These are phyloP conservation scores for Monomorium pharaonis DNA, from an alignment of 1,140 invertebrate species.

Conservation along the genomic window DNA sequence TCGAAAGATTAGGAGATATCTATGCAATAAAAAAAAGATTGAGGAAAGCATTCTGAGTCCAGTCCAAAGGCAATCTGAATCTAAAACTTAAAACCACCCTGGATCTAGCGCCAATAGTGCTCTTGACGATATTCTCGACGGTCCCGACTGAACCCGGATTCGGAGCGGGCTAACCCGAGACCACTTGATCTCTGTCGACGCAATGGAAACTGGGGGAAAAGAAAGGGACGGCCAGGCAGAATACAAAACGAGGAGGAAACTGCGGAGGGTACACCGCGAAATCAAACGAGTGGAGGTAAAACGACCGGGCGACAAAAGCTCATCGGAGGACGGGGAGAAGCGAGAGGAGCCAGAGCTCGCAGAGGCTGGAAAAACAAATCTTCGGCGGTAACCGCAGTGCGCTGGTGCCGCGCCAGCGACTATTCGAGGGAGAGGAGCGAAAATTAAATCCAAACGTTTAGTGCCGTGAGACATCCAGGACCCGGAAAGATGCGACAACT, in stretches of 20 bases:
- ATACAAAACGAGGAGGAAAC: not conserved
- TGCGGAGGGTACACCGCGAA: not conserved
- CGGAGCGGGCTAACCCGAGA: not conserved
- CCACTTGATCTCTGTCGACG: constrained; percentile 29
- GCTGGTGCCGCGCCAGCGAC: not conserved
- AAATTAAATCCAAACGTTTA: constrained; percentile 44
- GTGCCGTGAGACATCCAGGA: not conserved
- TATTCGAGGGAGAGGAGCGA: constrained; percentile 20
- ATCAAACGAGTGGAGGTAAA: constrained; percentile 30
- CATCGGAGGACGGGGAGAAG: not conserved
- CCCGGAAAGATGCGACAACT: not conserved
- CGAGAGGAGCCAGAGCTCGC: not conserved
- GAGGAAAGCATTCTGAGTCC: not conserved
- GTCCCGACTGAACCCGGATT: not conserved
- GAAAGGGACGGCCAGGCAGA: not conserved
- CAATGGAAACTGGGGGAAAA: not conserved
- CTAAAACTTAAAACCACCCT: not conserved
- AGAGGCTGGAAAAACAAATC: constrained; percentile 35
- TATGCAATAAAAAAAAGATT: not conserved
- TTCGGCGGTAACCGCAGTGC: constrained; percentile 5
- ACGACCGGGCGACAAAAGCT: constrained; percentile 43
- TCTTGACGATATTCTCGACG: not conserved
- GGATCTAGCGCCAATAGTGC: not conserved
- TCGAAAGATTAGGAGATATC: not conserved
- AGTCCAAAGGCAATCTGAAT: not conserved